These are phyloP conservation scores for Cynopterus sphinx DNA, from an alignment of 2,797 vertebrate species.

Conservation along the genomic window DNA sequence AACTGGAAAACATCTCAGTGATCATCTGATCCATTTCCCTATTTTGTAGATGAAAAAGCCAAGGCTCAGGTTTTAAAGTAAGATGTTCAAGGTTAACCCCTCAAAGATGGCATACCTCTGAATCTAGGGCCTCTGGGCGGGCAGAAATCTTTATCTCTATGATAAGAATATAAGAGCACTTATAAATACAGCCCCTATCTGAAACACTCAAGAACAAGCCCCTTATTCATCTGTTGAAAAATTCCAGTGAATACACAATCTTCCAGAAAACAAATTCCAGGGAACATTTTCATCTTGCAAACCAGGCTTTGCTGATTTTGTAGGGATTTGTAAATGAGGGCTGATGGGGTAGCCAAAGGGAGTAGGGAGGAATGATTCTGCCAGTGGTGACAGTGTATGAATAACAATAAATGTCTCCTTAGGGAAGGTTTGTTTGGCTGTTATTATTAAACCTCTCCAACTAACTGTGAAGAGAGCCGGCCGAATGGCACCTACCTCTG, in stretches of 20 bases:
- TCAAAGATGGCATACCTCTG: neutral
- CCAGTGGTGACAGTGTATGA: neutral
- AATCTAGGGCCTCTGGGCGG: neutral
- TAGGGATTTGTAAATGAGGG: neutral
- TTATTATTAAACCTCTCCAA: conserved; percentile 64
- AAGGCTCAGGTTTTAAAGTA: neutral
- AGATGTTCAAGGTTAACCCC: neutral
- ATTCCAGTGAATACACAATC: neutral
- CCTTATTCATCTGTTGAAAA: neutral
- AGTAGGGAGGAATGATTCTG: neutral
- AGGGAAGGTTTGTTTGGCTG: neutral
- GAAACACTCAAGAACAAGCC: neutral
- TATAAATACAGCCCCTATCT: neutral
- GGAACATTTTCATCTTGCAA: neutral
- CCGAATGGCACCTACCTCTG: conserved; percentile 25
- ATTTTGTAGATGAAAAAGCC: neutral
- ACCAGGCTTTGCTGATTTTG: neutral
- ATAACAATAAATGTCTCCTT: conserved; percentile 45
- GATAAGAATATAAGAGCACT: neutral
- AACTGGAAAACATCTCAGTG: neutral
- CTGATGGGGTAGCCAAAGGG: neutral
- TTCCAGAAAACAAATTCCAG: conserved; percentile 29
- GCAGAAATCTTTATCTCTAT: neutral
- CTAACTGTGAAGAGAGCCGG: neutral
- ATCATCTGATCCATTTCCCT: neutral